Evolutionary conservation across 2,113 vertebrate species (phyloP), one percentile per base, ranked within the genome.

Genomic region (Sander lucioperca): DNA sequence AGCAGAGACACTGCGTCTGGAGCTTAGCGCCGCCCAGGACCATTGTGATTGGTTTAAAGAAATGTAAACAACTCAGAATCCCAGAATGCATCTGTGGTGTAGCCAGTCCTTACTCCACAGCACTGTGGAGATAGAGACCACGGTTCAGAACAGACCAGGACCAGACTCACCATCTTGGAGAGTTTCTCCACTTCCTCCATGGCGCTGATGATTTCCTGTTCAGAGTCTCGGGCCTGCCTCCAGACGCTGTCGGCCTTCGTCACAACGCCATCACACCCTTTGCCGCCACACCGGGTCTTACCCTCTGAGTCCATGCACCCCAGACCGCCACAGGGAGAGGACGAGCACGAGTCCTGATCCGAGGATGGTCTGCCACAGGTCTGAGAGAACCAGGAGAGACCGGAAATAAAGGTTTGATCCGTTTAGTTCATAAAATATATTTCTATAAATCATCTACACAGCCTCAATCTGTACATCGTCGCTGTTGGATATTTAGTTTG

Each of bases 131-230:
- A 39, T 9, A 39, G 2, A 39, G 51, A 65, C 11, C 25, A 14
- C 6, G 73, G 33, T 21, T 33, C 25, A 58, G 25, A 25, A 11
- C 7, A 16, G 39, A 23, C 6, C 25, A 59, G 25, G 9, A 65
- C 16, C 27, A 33, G 36, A 57, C 93, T 94, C 95, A 99, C 98
- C 97, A 97, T 97, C 93, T 95, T 97, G 48, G 97, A 98, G 69
- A 99, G 97, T 82, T 97, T 96, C 75, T 99, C 97, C 85, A 99
- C 97, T 74, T 99, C 97, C 73, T 97, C 96, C 93, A 99, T 94
- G 5, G 97, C 97, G 5, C 89, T 95, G 79, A 94, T 82, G 72
- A 99, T 96, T 54, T 99, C 96, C 86, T 91, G 94, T 88, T 99
- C 97, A 30, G 97, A 97, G 80, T 98, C 96, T 84, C 91, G 95